A percentile compares a stretch with the other conserved stretches of the same genome.
Evolutionary conservation across 2,113 vertebrate genomes (phyloP).

Genomic region (Poeciliopsis retropinna): DNA sequence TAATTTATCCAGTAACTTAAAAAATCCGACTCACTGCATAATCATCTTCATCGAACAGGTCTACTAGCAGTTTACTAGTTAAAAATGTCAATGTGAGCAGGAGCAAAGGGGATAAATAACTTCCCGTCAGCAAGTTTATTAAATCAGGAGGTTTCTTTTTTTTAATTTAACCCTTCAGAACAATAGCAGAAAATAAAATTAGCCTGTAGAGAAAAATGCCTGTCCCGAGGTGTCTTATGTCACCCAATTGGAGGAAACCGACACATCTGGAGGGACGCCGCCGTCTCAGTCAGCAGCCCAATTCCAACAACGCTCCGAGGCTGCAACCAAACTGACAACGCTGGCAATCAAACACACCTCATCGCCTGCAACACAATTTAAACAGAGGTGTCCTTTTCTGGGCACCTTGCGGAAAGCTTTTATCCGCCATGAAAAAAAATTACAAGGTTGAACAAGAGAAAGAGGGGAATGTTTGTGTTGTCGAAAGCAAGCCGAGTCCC

Average conservation of each 20-base stretch:
- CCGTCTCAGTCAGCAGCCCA: conserved; percentile 54
- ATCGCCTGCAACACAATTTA: conserved; percentile 41
- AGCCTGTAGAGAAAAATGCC: conserved; percentile 30
- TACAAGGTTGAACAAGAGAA: conserved; percentile 7
- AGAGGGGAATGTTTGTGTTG: background rate
- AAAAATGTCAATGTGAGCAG: background rate
- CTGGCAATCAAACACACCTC: conserved; percentile 52
- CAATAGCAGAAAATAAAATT: conserved; percentile 15
- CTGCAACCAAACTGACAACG: conserved; percentile 52
- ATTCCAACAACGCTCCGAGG: conserved; percentile 47
- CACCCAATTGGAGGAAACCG: conserved; percentile 49
- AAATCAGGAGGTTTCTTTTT: background rate
- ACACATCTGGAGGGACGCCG: conserved; percentile 34
- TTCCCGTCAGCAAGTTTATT: background rate
- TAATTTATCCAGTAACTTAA: background rate
- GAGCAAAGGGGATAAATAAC: background rate
- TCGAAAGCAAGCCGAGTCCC: conserved; percentile 14
- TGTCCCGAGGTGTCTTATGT: conserved; percentile 47
- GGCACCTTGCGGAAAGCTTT: conserved; percentile 17
- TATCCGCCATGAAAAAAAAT: conserved; percentile 2
- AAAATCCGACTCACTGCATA: background rate
- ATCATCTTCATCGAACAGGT: background rate
- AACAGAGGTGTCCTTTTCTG: conserved; percentile 40
- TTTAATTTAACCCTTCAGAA: conserved; percentile 19
- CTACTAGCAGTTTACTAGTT: background rate